Evolutionary conservation across 2,113 vertebrate genomes (phyloP).

Genomic region (Panthera uncia): DNA sequence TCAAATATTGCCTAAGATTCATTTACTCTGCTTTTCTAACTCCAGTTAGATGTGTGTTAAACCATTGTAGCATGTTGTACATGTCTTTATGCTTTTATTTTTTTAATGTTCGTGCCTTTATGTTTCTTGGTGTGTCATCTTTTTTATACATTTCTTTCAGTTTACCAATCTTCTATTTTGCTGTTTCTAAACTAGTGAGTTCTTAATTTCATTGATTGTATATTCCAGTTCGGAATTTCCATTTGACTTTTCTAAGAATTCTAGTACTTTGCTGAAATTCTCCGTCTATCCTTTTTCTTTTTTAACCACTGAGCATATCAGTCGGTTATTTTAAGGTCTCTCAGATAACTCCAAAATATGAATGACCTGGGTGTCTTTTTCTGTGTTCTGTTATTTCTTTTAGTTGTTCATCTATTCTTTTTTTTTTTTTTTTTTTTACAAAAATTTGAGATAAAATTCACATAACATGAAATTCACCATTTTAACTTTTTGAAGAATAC

Average conservation of each 20-base stretch:
- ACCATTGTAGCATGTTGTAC: neutral
- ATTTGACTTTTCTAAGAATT: neutral
- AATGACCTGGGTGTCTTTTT: neutral
- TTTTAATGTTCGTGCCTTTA: neutral
- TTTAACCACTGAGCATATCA: neutral
- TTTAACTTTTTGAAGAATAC: neutral
- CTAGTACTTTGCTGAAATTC: neutral
- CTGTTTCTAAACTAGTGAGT: neutral
- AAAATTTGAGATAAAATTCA: neutral
- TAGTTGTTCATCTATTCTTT: neutral
- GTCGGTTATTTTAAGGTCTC: neutral
- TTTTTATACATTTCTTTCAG: neutral
- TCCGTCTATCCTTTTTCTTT: neutral
- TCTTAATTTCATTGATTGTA: constrained; percentile 14
- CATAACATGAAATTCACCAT: neutral
- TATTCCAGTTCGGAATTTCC: neutral
- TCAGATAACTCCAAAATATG: neutral
- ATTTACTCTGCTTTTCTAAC: neutral
- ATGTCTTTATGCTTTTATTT: neutral
- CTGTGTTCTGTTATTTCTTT: constrained; percentile 18
- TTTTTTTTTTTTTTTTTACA: neutral
- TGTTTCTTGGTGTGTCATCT: neutral
- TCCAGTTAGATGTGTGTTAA: neutral
- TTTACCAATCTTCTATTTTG: neutral
- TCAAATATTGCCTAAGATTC: neutral